Evolutionary conservation across 92 coral and sea anemone species (phyloP), one percentile per base, ranked within the genome.

Genomic region (Hydrozoanthus gracilis): DNA sequence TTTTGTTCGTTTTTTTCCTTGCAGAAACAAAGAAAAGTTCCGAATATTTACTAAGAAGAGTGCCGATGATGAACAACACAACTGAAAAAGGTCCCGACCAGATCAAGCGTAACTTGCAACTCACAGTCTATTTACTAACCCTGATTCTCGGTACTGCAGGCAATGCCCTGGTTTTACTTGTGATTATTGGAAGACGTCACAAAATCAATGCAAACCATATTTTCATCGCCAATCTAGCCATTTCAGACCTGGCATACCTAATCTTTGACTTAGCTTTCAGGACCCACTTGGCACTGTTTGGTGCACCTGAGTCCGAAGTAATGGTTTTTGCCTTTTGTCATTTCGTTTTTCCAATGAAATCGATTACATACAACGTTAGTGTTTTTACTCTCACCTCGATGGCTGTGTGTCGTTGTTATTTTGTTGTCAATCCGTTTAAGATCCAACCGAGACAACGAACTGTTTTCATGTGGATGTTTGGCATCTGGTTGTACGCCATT

Each of bases 201-300:
- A 49, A 16, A 49, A 69, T 52, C 4, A 80, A 51, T 4, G 44
- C 51, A 17, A 62, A 80, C 55, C 56, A 80, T 46, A 15, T 80
- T n/a, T 80, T 80, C 44, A 80, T 80, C 55, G 74, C 49, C 16
- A 80, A 80, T 49, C 85, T 80, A 14, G 85, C 85, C n/a, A 64
- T 48, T 16, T 80, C 74, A 65, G 85, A 80, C 27, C 73, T 80
- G 16, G 72, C 74, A 8, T 80, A 46, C 47, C 12, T 80, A 0
- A 5, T 80, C 4, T 80, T 80, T 17, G 64, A 62, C 16, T 14
- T 80, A 17, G 54, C 74, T 2, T 48, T 65, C 39, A 65, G 17
- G 4, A 80, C 85, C 16, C 14, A 80, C 60, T 46, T 58, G 48
- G 13, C n/a, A 48, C 44, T 80, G 45, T 80, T 80, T 62, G 85